Evolutionary conservation across 2,113 vertebrate species (phyloP).

Genomic region (Athene cunicularia): DNA sequence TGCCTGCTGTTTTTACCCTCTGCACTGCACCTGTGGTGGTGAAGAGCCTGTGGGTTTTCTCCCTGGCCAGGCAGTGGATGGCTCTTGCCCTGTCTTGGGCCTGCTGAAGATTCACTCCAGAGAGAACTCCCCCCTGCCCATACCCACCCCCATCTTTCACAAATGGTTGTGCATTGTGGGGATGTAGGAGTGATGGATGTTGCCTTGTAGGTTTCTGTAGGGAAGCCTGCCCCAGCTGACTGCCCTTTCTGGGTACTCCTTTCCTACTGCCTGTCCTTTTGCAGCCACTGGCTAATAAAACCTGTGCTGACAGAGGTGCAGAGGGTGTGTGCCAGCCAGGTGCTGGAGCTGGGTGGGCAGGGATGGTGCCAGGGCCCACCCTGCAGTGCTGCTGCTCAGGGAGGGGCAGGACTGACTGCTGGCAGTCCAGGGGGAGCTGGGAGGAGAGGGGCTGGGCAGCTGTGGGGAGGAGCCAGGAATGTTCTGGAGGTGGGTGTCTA

Average conservation of each 20-base stretch:
- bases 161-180: rapidly evolving
- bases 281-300: no score
- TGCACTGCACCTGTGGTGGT: rapidly evolving
- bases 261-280: no score
- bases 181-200: rapidly evolving
- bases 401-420: no score
- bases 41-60: background rate
- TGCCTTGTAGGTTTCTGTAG: no score
- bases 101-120: no score
- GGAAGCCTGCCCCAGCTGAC: background rate
- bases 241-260: no score
- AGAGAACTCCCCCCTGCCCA: rapidly evolving
- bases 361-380: no score
- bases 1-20: background rate
- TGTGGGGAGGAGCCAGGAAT: background rate
- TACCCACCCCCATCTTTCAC: background rate
- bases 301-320: no score
- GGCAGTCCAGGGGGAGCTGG: background rate
- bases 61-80: rapidly evolving
- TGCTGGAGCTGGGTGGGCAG: no score
- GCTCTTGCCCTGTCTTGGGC: no score
- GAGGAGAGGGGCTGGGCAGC: background rate
- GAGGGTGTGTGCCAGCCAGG: rapidly evolving
- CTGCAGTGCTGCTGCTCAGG: no score
- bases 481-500: rapidly evolving